Conservation (phyloP, 2,888 invertebrate genomes). For the Geophilus truncorum region DNA sequence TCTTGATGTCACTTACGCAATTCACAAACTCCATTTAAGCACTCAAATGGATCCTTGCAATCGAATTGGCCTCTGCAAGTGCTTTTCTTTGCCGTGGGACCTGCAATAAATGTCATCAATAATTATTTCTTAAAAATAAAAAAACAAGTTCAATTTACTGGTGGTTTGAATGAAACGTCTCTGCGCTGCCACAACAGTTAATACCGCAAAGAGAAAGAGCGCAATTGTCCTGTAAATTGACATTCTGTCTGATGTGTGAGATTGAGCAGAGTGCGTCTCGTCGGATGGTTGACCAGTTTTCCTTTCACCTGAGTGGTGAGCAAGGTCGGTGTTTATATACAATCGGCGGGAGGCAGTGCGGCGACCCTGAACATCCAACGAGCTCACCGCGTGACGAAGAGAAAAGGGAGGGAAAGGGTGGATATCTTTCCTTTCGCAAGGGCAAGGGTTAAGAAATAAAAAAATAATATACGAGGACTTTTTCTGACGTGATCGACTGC, state of each 20-base stretch:
- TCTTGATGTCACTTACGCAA: no score
- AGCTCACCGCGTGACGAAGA: neutral
- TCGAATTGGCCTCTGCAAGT: constrained; percentile 27
- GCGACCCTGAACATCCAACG: constrained; percentile 1
- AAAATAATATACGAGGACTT: neutral
- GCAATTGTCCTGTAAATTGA: neutral
- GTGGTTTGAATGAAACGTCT: neutral
- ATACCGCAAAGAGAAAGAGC: neutral
- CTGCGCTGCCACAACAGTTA: neutral
- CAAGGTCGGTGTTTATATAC: constrained; percentile 25
- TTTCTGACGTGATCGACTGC: neutral
- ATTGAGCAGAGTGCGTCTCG: neutral
- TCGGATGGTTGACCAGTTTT: neutral
- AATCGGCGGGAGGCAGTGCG: neutral
- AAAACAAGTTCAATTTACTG: neutral
- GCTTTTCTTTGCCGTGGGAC: no score
- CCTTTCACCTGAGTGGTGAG: neutral
- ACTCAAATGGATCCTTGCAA: constrained; percentile 2
- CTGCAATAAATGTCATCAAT: neutral
- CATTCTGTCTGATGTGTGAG: neutral
- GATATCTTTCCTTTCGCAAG: neutral
- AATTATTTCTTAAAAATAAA: neutral
- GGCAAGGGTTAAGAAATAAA: constrained; percentile 3
- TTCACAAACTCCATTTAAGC: neutral
- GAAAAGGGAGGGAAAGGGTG: neutral